phyloP scores from a whole-genome alignment of 2,888 invertebrate species.

The Seira musarum region DNA sequence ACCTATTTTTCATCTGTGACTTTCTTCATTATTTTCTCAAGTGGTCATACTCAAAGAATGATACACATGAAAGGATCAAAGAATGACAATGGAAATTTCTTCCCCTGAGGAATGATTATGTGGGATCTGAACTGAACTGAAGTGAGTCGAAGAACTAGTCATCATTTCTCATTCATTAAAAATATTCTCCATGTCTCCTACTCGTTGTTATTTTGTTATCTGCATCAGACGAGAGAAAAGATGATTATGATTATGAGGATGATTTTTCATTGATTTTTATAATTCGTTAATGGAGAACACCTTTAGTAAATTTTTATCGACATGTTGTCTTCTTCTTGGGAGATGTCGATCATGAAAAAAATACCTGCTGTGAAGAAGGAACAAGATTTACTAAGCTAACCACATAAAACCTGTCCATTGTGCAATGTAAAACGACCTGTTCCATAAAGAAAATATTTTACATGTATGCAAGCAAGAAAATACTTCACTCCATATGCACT shows the following conservation, averaged over 20 bases:
- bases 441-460: neutral
- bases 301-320: conserved; percentile 37
- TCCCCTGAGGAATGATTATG: conserved; percentile 25
- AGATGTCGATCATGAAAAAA: conserved; percentile 35
- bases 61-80: conserved; percentile 27
- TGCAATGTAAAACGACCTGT: neutral
- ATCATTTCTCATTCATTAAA: conserved; percentile 45
- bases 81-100: conserved; percentile 62
- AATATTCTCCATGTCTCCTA: conserved; percentile 14
- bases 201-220: too few species aligned
- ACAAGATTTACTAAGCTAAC: neutral
- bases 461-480: neutral
- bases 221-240: too few species aligned
- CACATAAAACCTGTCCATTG: neutral
- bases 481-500: too few species aligned
- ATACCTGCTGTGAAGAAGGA: conserved; percentile 41
- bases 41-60: conserved; percentile 25
- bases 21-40: conserved; percentile 14
- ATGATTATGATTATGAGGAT: conserved; percentile 31
- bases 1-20: conserved; percentile 12
- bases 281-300: conserved; percentile 54
- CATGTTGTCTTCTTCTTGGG: conserved; percentile 24
- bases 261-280: conserved; percentile 58
- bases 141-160: too few species aligned
- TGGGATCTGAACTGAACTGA: conserved; percentile 36